These are phyloP conservation scores for Formica exsecta DNA, from an alignment of 1,140 invertebrate species.

Conservation along the genomic window DNA sequence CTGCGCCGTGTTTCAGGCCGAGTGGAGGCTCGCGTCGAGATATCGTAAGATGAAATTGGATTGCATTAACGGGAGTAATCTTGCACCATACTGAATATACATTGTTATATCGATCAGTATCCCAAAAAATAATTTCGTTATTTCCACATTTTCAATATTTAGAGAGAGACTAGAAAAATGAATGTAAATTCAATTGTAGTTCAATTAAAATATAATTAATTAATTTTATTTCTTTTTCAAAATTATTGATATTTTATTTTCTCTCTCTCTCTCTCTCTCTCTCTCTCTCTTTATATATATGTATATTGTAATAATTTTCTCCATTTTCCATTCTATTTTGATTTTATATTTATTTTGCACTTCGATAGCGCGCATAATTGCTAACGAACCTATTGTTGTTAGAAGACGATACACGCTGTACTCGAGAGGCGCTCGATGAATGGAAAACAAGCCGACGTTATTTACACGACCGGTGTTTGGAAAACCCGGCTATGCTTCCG, in stretches of 20 bases:
- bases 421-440: constrained; percentile 23
- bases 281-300: no score
- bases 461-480: constrained; percentile 52
- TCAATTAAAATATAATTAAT: neutral
- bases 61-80: constrained; percentile 49
- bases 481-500: constrained; percentile 30
- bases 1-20: neutral
- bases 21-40: constrained; percentile 12
- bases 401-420: constrained; percentile 36
- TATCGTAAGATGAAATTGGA: constrained; percentile 39
- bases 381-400: constrained; percentile 30
- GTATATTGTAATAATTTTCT: no score
- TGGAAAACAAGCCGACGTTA: constrained; percentile 56
- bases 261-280: no score
- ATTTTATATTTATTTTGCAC: constrained; percentile 38
- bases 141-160: neutral
- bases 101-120: neutral
- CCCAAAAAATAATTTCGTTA: neutral
- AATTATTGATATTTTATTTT: neutral
- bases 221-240: neutral
- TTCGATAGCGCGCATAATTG: constrained; percentile 50
- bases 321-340: neutral
- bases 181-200: neutral
- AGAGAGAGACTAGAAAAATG: neutral
- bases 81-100: neutral